Percentiles rank a stretch among this genome's conserved stretches.
Conservation (phyloP, 2,888 invertebrate genomes). For the Scaptomyza parva region DNA sequence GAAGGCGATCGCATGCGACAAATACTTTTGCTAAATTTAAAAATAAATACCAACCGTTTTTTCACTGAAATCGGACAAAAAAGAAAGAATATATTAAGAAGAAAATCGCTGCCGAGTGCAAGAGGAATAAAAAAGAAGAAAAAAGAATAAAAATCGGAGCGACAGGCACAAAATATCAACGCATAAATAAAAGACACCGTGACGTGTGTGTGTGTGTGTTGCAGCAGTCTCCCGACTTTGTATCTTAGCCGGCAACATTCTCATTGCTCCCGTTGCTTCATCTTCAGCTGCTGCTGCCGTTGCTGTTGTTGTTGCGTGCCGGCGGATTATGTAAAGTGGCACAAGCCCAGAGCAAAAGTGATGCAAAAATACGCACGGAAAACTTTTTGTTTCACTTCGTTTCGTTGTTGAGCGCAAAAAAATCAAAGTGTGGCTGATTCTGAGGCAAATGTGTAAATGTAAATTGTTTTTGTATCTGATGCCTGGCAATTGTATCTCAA, state of each 20-base stretch:
- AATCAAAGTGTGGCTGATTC: slow-evolving; percentile 28
- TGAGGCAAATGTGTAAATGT: slow-evolving; percentile 16
- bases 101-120: slow-evolving; percentile 31
- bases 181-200: slow-evolving; percentile 71
- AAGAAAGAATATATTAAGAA: slow-evolving; percentile 27
- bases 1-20: slow-evolving; percentile 58
- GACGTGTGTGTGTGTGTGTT: too few species aligned
- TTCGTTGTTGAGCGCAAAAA: slow-evolving; percentile 5
- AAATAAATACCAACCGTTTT: slow-evolving; percentile 67
- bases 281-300: slow-evolving; percentile 4
- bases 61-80: slow-evolving; percentile 36
- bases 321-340: slow-evolving; percentile 77
- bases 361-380: slow-evolving; percentile 45
- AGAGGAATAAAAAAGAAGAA: slow-evolving; percentile 25
- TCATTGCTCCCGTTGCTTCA: slow-evolving; percentile 21
- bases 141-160: slow-evolving; percentile 20
- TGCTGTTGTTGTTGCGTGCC: slow-evolving; percentile 41
- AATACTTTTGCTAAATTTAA: slow-evolving; percentile 76
- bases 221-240: slow-evolving; percentile 37
- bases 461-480: slow-evolving; percentile 13
- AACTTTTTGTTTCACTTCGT: slow-evolving; percentile 26
- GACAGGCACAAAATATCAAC: slow-evolving; percentile 54
- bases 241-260: slow-evolving; percentile 57
- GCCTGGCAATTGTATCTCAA: slow-evolving; percentile 14
- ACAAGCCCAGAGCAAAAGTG: slow-evolving; percentile 34